Evolutionary conservation across 2,113 vertebrate species (phyloP).

Genomic region (Stomatorhinus ivindoensis): DNA sequence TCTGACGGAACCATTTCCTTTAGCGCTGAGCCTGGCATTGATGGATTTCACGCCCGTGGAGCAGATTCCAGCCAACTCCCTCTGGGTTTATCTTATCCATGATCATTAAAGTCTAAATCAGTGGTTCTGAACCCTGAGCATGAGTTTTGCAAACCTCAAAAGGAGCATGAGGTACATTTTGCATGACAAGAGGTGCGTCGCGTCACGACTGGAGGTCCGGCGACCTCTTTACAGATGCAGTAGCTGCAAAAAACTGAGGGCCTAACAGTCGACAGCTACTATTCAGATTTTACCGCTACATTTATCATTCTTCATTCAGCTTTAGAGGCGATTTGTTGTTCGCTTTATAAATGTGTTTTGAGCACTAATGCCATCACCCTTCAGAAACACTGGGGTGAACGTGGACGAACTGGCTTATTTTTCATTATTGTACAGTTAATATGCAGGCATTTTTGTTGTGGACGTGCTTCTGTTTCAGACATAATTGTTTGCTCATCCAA

Average conservation of each 20-base stretch:
- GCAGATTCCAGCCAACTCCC: background rate
- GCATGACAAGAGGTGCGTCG: background rate
- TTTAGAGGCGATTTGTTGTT: background rate
- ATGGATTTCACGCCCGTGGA: background rate
- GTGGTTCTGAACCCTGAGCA: background rate
- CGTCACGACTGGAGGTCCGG: background rate
- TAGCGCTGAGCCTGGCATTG: background rate
- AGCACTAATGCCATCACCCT: background rate
- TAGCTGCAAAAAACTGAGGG: background rate
- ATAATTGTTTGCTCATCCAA: background rate
- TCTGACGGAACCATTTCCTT: background rate
- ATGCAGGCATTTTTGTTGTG: background rate
- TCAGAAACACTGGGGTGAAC: background rate
- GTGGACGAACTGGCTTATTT: background rate
- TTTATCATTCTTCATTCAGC: background rate
- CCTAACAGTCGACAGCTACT: background rate
- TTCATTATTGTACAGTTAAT: background rate
- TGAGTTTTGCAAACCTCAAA: background rate
- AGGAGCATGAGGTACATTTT: background rate
- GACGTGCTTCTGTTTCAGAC: background rate
- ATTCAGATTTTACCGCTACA: background rate
- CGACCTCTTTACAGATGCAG: too few relatives aligned
- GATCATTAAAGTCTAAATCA: background rate
- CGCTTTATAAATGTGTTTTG: background rate
- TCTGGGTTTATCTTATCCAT: background rate